phyloP scores from a whole-genome alignment of 23 tunicate genomes.

The Oikopleura dioica region DNA sequence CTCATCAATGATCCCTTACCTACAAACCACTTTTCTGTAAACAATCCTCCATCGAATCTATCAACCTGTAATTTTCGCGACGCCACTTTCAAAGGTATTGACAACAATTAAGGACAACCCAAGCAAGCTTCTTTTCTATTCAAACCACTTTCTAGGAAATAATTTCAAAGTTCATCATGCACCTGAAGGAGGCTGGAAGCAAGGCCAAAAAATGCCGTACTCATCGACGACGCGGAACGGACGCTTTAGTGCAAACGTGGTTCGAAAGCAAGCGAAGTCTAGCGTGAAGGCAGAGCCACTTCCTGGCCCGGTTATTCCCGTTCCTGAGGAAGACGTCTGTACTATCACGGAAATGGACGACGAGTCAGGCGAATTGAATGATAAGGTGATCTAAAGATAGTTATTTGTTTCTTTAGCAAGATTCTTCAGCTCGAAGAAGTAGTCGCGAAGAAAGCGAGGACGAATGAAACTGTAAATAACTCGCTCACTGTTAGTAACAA shows the following conservation, averaged over 20 bases:
- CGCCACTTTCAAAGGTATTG: not conserved
- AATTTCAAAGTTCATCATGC: constrained; percentile 9
- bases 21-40: not conserved
- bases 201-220: not conserved
- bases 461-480: no score
- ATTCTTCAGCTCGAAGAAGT: no score
- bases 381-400: not conserved
- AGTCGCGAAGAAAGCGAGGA: no score
- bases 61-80: not conserved
- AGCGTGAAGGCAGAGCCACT: not conserved
- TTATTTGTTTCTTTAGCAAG: no score
- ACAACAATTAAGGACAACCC: not conserved
- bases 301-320: not conserved
- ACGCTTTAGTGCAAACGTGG: not conserved
- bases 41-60: not conserved
- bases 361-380: not conserved
- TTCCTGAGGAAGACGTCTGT: not conserved
- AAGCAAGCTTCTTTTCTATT: no score
- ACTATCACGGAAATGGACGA: not conserved
- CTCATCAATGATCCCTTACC: not conserved
- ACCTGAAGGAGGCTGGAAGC: constrained; percentile 6
- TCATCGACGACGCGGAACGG: not conserved
- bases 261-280: not conserved
- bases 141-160: not conserved
- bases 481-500: no score